These are phyloP conservation scores for Heterotilapia buettikoferi DNA, from an alignment of 2,113 vertebrate species.

Conservation along the genomic window DNA sequence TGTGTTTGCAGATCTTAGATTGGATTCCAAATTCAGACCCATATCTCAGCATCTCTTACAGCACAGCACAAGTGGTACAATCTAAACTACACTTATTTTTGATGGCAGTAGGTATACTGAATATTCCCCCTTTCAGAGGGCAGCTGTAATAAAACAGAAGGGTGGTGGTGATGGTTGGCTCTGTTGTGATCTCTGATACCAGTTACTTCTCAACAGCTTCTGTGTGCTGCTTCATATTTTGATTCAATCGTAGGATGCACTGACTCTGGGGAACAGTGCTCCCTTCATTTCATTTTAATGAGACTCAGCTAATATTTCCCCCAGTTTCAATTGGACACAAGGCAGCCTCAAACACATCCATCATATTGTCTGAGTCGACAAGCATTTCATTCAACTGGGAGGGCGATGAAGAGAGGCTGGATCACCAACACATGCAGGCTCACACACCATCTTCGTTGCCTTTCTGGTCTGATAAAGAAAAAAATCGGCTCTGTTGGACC, in stretches of 20 bases:
- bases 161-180: neutral
- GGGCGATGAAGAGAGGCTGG: neutral
- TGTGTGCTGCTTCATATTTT: neutral
- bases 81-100: neutral
- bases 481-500: neutral
- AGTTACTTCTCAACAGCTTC: neutral
- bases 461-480: neutral
- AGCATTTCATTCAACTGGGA: neutral
- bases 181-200: neutral
- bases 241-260: neutral
- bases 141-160: neutral
- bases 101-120: conserved; percentile 6
- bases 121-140: neutral
- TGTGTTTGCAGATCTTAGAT: neutral
- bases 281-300: conserved; percentile 36
- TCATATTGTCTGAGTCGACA: neutral
- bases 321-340: neutral
- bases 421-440: neutral
- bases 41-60: neutral
- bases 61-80: neutral
- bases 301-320: conserved; percentile 22
- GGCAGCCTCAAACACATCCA: conserved; percentile 6
- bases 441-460: neutral
- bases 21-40: neutral
- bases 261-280: neutral